Conservation (phyloP, 2,113 vertebrate genomes). For the Acanthochromis polyacanthus region DNA sequence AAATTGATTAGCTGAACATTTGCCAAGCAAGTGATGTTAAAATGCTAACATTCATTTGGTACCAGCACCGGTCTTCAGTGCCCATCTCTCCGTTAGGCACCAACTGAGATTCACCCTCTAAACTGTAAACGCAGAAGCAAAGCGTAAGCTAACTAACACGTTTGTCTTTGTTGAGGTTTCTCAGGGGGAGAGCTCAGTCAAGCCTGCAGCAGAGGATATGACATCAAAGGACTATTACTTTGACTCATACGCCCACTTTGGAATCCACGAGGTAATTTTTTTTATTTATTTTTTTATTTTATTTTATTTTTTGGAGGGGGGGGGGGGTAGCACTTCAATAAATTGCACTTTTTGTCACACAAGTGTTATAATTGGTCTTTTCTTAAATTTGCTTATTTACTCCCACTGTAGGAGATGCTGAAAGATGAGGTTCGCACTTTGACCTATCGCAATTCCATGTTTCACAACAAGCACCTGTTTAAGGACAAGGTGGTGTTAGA, state of each 20-base stretch:
- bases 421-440: constrained; percentile 95
- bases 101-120: too few relatives aligned
- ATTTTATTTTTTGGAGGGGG: too few relatives aligned
- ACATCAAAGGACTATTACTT: constrained; percentile 97
- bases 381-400: not conserved
- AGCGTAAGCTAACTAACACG: constrained; percentile 8
- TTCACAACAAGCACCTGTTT: constrained; percentile 95
- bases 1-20: too few relatives aligned
- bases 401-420: constrained; percentile 89
- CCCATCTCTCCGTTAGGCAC: too few relatives aligned
- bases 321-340: not conserved
- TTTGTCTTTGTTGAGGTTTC: constrained; percentile 85
- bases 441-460: constrained; percentile 96
- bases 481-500: constrained; percentile 96
- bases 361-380: not conserved
- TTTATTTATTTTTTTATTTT: too few relatives aligned
- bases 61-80: too few relatives aligned
- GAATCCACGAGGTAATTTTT: constrained; percentile 92
- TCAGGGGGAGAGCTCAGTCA: constrained; percentile 89
- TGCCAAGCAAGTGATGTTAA: too few relatives aligned
- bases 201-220: constrained; percentile 94
- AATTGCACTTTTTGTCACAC: not conserved
- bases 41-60: too few relatives aligned
- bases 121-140: not conserved
- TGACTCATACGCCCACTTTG: constrained; percentile 95